Evolutionary conservation across 2,888 invertebrate genomes (phyloP).

Genomic region (Drosophila mayaguana): DNA sequence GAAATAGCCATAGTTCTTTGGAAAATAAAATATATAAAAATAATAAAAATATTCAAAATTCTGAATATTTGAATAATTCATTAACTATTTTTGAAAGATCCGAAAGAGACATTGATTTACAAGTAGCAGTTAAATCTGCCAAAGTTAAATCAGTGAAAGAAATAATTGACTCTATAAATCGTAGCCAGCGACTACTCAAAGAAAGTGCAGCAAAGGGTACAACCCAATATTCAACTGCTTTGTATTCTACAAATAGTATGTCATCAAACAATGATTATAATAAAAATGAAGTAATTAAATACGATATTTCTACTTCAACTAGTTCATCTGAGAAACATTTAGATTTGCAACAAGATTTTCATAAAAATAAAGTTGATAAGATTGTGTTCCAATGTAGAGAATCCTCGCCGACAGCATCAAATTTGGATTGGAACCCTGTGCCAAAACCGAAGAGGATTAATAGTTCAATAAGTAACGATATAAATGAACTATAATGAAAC

Average conservation of each 20-base stretch:
- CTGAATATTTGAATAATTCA: conserved; percentile 18
- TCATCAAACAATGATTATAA: conserved; percentile 38
- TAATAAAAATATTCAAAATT: conserved; percentile 14
- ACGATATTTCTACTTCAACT: conserved; percentile 19
- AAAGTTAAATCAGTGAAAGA: conserved; percentile 83
- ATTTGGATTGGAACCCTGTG: conserved; percentile 85
- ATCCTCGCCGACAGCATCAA: conserved; percentile 83
- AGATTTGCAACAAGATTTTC: conserved; percentile 60
- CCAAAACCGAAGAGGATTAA: conserved; percentile 84
- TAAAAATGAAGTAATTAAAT: conserved; percentile 15
- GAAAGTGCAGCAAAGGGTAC: conserved; percentile 81
- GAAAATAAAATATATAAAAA: background rate
- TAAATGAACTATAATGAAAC: conserved; percentile 3
- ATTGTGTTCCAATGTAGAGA: conserved; percentile 78
- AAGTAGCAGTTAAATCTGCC: conserved; percentile 29
- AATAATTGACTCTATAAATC: conserved; percentile 85
- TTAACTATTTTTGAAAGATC: conserved; percentile 40
- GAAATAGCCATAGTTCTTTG: conserved; percentile 5
- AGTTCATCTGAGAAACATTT: conserved; percentile 27
- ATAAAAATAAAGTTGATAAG: conserved; percentile 82
- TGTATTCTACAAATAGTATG: conserved; percentile 45
- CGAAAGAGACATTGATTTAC: background rate
- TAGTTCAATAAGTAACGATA: conserved; percentile 45
- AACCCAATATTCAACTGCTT: conserved; percentile 52
- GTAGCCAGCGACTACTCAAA: conserved; percentile 83